These are phyloP conservation scores for Molossus alvarezi DNA, from an alignment of 2,797 vertebrate species.

Conservation along the genomic window DNA sequence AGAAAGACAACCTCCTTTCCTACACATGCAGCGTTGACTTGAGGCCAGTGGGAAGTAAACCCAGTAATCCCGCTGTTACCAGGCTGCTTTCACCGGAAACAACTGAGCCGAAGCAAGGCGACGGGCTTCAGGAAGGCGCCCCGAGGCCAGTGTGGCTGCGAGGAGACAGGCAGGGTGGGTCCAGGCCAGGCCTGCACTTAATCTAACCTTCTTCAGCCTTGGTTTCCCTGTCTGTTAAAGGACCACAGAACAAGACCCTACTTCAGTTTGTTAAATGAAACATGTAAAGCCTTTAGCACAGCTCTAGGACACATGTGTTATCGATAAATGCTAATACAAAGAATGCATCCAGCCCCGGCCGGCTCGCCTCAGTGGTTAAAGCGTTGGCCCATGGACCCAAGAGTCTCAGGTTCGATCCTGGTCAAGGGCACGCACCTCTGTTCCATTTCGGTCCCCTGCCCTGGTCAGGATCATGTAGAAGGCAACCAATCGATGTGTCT, in stretches of 20 bases:
- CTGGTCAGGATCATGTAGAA: no score
- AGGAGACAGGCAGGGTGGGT: background rate
- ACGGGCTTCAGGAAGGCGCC: background rate
- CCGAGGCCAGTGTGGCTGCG: fast-evolving
- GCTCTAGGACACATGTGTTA: background rate
- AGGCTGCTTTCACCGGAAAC: background rate
- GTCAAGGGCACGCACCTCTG: no score
- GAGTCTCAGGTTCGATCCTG: no score
- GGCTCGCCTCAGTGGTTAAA: no score
- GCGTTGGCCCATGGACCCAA: no score
- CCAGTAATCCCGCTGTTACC: background rate
- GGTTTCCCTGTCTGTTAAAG: background rate
- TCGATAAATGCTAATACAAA: background rate
- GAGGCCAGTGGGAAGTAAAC: background rate
- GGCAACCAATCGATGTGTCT: no score
- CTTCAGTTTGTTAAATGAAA: background rate
- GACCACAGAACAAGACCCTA: background rate
- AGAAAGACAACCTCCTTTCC: background rate
- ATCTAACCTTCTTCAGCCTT: background rate
- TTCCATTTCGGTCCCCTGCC: no score
- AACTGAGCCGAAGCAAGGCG: background rate
- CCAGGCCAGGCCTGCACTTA: no score
- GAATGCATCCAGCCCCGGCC: background rate
- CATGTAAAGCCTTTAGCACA: background rate
- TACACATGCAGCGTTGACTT: background rate